Evolutionary conservation across 1,140 invertebrate species (phyloP).

Genomic region (Drosophila kanapiae): DNA sequence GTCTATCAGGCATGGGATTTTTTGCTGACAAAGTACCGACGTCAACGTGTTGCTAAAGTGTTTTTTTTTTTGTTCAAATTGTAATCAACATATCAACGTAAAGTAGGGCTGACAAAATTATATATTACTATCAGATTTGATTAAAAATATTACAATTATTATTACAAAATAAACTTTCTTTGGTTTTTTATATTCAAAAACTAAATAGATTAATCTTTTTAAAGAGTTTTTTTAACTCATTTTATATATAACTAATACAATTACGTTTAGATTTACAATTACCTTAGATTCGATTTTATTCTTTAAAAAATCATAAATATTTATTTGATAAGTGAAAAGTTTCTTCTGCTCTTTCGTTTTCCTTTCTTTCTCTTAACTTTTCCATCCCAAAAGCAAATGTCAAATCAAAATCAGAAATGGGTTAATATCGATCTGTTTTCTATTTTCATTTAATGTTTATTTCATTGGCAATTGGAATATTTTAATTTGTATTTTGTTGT

Average conservation of each 20-base stretch:
- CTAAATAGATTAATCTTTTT: not conserved
- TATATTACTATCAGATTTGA: not conserved
- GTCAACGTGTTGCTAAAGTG: slow-evolving; percentile 11
- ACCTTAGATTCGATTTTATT: no score
- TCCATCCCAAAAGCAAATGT: slow-evolving; percentile 21
- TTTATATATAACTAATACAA: no score
- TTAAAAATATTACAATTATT: not conserved
- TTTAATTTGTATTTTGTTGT: slow-evolving; percentile 1
- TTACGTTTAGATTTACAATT: no score
- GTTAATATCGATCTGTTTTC: slow-evolving; percentile 9
- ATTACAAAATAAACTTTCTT: not conserved
- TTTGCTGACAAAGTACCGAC: slow-evolving; percentile 9
- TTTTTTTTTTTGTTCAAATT: not conserved
- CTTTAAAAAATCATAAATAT: not conserved
- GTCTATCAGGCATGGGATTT: not conserved
- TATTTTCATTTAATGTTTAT: slow-evolving; percentile 8
- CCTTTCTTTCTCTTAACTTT: not conserved
- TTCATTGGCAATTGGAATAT: slow-evolving; percentile 13
- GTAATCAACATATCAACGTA: not conserved
- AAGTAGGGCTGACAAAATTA: not conserved
- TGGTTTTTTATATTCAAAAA: no score
- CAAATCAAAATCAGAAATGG: slow-evolving; percentile 24
- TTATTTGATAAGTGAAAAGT: not conserved
- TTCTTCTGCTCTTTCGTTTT: not conserved
- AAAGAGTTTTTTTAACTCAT: not conserved